Base-by-base conservation (phyloP, 2,888 invertebrate genomes). In the Drosophila mulleri region DNA sequence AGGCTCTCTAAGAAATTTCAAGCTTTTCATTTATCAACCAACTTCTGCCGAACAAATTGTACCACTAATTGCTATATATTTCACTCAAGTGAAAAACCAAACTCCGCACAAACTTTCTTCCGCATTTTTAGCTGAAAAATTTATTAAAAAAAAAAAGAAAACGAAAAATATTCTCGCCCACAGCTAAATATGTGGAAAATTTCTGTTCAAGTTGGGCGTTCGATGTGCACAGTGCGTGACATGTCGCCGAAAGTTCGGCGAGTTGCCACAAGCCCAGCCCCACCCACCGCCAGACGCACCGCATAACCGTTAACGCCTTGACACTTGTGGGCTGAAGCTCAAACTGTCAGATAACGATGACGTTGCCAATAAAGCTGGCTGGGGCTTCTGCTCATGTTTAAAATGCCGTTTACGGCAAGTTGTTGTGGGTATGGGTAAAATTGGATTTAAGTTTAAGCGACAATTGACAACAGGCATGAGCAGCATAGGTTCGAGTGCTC, bases 361-460 rank as follows among this genome's bases (percentile, higher is more conserved):
- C 75, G 86, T 64, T 83, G 88, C 83, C 83, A 83, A 83, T 83
- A 80, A 75, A 67, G 84, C 59, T 70, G 72, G 70, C 59, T 70
- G 73, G 70, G 71, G 73, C 82, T 56, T 53, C 54, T n/a, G 50
- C 44, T 60, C 67, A 67, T 75, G 75, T 69, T 74, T 82, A 86
- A 82, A 86, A 78, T 68, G 84, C 67, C 82, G 77, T 72, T 88
- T 82, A 84, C 80, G 73, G 71, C 44, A 63, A 72, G 42, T 58
- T 47, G 35, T 58, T 20, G 60, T 58, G 64, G 48, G 80, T 60
- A 59, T 77, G 78, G 86, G 82, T 71, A 58, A 84, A 88, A 84
- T 88, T 86, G 84, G 84, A 82, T 85, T 88, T 79, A 84, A 82
- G 89, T 85, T 88, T 79, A 84, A 82, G 89, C 87, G 82, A 79